phyloP scores from a whole-genome alignment of 2,888 invertebrate species.

The Endotricha flammealis region DNA sequence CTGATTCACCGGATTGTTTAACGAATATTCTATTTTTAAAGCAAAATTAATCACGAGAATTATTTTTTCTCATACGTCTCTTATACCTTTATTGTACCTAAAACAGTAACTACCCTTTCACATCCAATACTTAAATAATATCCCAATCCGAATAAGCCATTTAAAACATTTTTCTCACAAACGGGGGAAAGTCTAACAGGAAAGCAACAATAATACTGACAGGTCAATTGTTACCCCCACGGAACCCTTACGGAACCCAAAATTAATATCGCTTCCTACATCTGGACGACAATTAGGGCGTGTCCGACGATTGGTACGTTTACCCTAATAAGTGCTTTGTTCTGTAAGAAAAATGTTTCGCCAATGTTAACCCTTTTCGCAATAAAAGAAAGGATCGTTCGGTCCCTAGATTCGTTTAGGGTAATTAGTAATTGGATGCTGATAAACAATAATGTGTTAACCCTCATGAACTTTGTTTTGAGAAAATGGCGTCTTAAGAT shows the following conservation, averaged over 20 bases:
- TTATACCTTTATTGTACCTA: too few relatives aligned
- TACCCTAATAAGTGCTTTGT: conserved; percentile 14
- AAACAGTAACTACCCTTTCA: too few relatives aligned
- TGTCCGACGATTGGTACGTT: conserved; percentile 10
- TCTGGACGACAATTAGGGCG: conserved; percentile 29
- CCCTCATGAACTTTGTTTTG: too few relatives aligned
- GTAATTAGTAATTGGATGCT: too few relatives aligned
- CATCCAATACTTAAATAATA: background rate
- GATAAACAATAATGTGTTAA: too few relatives aligned
- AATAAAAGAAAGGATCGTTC: too few relatives aligned
- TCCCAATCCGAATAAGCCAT: background rate
- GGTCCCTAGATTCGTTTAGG: too few relatives aligned
- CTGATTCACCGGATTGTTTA: too few relatives aligned
- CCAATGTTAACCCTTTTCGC: conserved; percentile 3
- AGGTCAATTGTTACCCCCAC: conserved; percentile 52
- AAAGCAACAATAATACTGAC: conserved; percentile 40
- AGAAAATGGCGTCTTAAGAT: too few relatives aligned
- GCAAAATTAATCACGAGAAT: too few relatives aligned
- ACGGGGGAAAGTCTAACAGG: conserved; percentile 17
- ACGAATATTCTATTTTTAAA: too few relatives aligned
- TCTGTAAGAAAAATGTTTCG: conserved; percentile 18
- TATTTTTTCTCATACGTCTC: too few relatives aligned
- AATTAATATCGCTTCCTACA: conserved; percentile 68
- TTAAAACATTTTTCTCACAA: conserved; percentile 5
- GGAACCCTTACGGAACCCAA: conserved; percentile 55